Base-by-base conservation (phyloP, 2,888 invertebrate genomes). In the Acleris cristana region DNA sequence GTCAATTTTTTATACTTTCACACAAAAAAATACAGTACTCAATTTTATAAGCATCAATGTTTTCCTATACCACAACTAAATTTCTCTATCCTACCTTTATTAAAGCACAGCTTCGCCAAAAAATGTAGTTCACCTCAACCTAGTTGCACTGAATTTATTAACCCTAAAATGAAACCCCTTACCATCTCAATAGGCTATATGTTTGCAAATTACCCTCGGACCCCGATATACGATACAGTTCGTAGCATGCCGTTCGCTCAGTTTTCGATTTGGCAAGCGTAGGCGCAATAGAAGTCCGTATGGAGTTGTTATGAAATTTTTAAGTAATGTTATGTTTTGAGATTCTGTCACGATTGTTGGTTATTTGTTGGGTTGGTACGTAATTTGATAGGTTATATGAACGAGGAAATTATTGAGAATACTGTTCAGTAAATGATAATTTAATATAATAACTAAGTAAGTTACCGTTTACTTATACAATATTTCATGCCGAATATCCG, bases 231-330 rank as follows among this genome's bases (percentile, higher is more conserved):
- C 67, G 63, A 62, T 52, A 57, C 54, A 30, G 60, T 51, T 57
- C 61, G 26, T 58, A 51, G 51, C 34, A 45, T 58, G 51, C 48
- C 52, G 56, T 52, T 49, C 51, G 74, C 74, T 76, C 72, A 76
- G 76, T 74, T 74, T 77, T 74, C 76, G 77, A 78, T 78, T 78
- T 78, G 78, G 78, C 78, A 78, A 73, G 74, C 73, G 67, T 69
- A 60, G 45, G 68, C 66, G 72, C 73, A 44, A 52, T 66, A 56
- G 59, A 60, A 45, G 51, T 61, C 48, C 48, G 34, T 53, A 52
- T 56, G 52, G 57, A 66, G 51, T 66, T 66, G 66, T 66, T 66
- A 66, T 66, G 69, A 69, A 65, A 61, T 65, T 69, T 69, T 65
- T 65, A 65, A 69, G 34, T 65, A 65, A 65, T 69, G 65, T 30